Percentiles rank a stretch among this genome's conserved stretches.
Conservation (phyloP, 2,888 invertebrate species). For the Epiblema foenella region DNA sequence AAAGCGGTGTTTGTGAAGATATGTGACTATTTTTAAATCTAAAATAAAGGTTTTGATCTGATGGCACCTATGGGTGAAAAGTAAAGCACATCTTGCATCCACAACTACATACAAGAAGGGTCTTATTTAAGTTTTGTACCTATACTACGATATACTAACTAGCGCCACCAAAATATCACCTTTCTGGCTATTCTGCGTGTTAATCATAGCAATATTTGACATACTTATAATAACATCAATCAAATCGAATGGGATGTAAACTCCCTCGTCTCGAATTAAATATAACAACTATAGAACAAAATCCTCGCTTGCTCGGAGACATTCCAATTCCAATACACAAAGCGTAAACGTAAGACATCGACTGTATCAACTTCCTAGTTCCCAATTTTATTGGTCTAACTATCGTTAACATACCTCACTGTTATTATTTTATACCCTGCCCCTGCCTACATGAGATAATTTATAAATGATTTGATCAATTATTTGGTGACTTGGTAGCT, state of each 20-base stretch:
- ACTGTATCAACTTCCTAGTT: background rate
- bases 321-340: too few species aligned
- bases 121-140: too few species aligned
- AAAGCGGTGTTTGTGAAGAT: too few species aligned
- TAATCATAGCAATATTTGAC: too few species aligned
- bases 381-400: slow-evolving; percentile 6
- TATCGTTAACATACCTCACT: background rate
- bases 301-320: background rate
- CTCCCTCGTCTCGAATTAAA: background rate
- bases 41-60: too few species aligned
- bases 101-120: too few species aligned
- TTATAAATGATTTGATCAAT: background rate
- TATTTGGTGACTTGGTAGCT: background rate
- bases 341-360: background rate
- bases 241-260: background rate
- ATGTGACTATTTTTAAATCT: too few species aligned
- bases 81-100: too few species aligned
- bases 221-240: background rate
- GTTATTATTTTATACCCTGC: background rate
- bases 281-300: background rate
- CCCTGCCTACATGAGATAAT: background rate
- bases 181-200: too few species aligned
- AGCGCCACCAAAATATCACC: too few species aligned
- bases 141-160: too few species aligned
- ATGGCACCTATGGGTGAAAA: too few species aligned